Evolutionary conservation across 2,888 invertebrate species (phyloP), one percentile per base, ranked within the genome.

Genomic region (Prosopocoilus inquinatus): DNA sequence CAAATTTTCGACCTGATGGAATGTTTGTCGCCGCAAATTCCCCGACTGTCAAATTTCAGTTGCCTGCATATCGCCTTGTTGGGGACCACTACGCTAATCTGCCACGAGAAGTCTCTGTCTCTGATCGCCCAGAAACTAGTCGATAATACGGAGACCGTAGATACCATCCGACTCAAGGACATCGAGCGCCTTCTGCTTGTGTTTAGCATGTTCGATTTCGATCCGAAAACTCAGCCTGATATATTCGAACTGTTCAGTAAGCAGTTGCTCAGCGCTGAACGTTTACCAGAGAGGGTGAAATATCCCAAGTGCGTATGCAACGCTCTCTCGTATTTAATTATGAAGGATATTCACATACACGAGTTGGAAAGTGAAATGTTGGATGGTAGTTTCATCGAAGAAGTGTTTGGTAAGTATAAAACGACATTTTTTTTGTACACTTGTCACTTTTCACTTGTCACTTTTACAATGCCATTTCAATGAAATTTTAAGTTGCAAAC

Each of bases 141-240:
- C 7, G 64, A 72, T 2, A 75, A 82, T 28, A 69, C 88, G 0
- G 59, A 77, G 3, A 58, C 70, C 51, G 33, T 58, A 3, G 56
- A 66, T n/a, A 57, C 59, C 35, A 64, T 74, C 2, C 60, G 69
- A 58, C 46, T 90, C 0, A 92, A 92, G 75, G 91, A 92, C 69
- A 76, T 91, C 32, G 91, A 91, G 74, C 81, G 90, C 64, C 74
- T 90, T 7, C 74, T 84, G 2, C 79, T 87, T 57, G 80, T 81
- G 1, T 81, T n/a, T 85, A 67, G 82, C 83, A 80, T 84, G 68
- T 87, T 87, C 61, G 82, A 87, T 70, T 81, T 79, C 51, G 73
- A 75, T 55, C 84, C 85, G 9, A 64, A 78, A 48, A 80, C 79
- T 9, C 61, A 67, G 9, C 75, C 79, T 34, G 80, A 84, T 55